Percentiles rank a stretch among this genome's conserved stretches.
phyloP scores from a whole-genome alignment of 2,888 invertebrate genomes.

The Ophion obscuratus region DNA sequence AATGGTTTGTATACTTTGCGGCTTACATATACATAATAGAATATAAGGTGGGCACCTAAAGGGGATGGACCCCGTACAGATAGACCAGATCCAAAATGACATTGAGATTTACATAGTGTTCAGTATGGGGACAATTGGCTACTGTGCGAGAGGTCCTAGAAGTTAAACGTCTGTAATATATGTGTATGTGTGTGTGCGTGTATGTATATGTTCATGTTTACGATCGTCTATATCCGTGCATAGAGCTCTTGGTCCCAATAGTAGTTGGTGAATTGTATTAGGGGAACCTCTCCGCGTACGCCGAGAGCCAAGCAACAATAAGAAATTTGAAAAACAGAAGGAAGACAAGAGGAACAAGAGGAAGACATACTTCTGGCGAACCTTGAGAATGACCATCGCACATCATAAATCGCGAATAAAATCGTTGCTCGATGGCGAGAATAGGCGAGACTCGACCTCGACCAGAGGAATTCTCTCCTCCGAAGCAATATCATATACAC shows the following conservation, averaged over 20 bases:
- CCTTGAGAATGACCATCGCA: conserved; percentile 41
- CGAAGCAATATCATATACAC: conserved; percentile 28
- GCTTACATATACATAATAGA: no score
- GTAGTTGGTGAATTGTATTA: conserved; percentile 21
- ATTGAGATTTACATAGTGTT: no score
- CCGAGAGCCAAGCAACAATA: neutral
- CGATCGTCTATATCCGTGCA: neutral
- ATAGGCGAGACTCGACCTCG: conserved; percentile 74
- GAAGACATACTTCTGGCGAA: neutral
- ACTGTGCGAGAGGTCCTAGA: no score
- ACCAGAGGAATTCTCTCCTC: conserved; percentile 31
- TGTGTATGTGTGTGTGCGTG: neutral
- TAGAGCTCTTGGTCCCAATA: conserved; percentile 10
- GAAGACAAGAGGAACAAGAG: neutral
- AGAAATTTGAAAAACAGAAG: neutral
- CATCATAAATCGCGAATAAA: conserved; percentile 6
- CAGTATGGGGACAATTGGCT: no score
- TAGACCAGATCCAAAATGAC: no score
- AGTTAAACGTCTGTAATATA: neutral
- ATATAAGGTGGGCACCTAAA: no score
- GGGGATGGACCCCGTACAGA: no score
- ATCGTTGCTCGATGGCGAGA: conserved; percentile 40
- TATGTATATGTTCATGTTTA: neutral
- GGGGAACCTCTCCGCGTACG: neutral
- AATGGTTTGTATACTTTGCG: no score